Evolutionary conservation across 2,797 vertebrate genomes (phyloP), one percentile per base, ranked within the genome.

Genomic region (Microtus agrestis): DNA sequence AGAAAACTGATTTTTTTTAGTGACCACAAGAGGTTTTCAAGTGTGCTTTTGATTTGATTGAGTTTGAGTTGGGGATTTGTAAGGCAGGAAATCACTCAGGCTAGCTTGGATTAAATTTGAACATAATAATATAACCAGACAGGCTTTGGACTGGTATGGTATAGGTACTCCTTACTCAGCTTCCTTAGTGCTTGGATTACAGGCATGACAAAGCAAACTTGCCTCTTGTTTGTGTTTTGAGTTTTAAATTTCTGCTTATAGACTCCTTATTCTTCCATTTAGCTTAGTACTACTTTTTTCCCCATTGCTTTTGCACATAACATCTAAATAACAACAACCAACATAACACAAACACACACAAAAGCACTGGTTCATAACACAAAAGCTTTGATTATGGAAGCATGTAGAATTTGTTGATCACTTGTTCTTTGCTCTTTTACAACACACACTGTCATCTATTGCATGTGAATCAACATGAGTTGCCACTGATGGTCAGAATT

Each of bases 1-100:
- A 82, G 56, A 63, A 94, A 95, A 87, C 31, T 88, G 29, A 74
- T 51, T 76, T 82, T 76, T 82, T 89, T 77, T 74, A 74, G 74
- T 89, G 54, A 76, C 19, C 86, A 13, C 19, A 63, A 71, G 34
- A 89, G 48, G 12, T 3, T 12, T 89, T 69, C 31, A 43, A 2
- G 0, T 25, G 17, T 40, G 21, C 56, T 84, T 5, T 54, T 56
- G 25, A 73, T 56, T 73, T 40, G 10, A 29, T 54, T 73, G 31
- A 34, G 31, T 51, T 56, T 54, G 34, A 54, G 14, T 29, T 29
- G 7, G 23, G 34, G 25, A 27, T 14, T 73, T 73, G 31, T 31
- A n/a, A 73, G 15, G 37, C n/a, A 56, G n/a, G 17, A 13, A 29
- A 25, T 40, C 6, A 56, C 15, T 56, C 14, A n/a, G n/a, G 15